These are phyloP conservation scores for Propithecus deckenii DNA, from an alignment of 2,797 vertebrate genomes.

Conservation along the genomic window DNA sequence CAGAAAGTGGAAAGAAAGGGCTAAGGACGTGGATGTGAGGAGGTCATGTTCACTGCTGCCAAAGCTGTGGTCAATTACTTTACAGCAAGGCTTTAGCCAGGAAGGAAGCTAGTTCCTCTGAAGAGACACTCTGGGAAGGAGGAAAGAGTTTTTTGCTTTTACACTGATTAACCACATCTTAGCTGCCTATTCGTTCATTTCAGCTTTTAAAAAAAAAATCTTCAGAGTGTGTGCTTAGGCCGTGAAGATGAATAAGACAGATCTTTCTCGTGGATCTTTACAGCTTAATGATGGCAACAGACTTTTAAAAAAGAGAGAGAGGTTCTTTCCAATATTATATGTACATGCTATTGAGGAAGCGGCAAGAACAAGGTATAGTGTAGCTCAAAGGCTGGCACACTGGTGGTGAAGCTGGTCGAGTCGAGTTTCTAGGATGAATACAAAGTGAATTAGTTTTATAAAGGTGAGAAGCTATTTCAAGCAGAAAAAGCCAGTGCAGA, in stretches of 20 bases:
- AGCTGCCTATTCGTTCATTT: neutral
- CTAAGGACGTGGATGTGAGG: neutral
- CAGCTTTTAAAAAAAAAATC: neutral
- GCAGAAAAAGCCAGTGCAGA: neutral
- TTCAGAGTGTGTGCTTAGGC: neutral
- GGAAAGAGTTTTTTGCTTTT: neutral
- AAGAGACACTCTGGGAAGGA: neutral
- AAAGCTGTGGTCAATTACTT: neutral
- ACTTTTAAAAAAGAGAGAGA: neutral
- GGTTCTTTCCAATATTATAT: neutral
- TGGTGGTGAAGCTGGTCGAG: neutral
- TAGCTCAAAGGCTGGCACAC: no score
- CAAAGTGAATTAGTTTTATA: neutral
- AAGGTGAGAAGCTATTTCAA: neutral
- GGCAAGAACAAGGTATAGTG: neutral
- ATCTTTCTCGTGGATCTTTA: neutral
- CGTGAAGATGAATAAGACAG: constrained; percentile 14
- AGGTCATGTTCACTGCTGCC: neutral
- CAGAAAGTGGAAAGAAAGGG: neutral
- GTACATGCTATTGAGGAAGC: neutral
- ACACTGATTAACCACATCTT: neutral
- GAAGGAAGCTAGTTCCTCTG: neutral
- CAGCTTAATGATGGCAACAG: neutral
- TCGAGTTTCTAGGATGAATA: neutral
- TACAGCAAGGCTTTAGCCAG: neutral